phyloP scores from a whole-genome alignment of 2,888 invertebrate genomes.

The Lasioglossum pauxillum region DNA sequence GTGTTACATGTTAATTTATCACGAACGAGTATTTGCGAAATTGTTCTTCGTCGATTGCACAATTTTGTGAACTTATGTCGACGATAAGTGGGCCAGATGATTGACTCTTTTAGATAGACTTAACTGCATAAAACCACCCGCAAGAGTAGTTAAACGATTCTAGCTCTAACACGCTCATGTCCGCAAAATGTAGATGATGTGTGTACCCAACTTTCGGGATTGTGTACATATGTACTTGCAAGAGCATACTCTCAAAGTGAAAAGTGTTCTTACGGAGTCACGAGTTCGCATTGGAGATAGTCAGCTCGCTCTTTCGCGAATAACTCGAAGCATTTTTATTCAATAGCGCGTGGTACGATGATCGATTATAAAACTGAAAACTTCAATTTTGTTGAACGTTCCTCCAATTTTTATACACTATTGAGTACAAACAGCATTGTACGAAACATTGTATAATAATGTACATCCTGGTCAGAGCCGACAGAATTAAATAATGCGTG shows the following conservation, averaged over 20 bases:
- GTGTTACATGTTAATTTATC: background rate
- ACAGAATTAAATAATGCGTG: background rate
- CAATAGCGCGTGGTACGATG: background rate
- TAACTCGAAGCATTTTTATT: background rate
- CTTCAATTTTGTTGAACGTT: too few relatives aligned
- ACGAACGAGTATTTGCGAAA: background rate
- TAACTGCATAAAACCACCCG: background rate
- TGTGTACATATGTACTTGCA: background rate
- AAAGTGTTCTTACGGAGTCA: conserved; percentile 6
- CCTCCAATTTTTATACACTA: background rate
- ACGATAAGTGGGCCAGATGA: background rate
- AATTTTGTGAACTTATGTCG: too few relatives aligned
- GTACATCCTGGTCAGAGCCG: background rate
- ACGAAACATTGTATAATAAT: too few relatives aligned
- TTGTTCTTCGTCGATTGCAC: background rate
- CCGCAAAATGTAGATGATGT: conserved; percentile 5
- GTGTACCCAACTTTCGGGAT: conserved; percentile 8
- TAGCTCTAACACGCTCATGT: background rate
- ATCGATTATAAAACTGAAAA: background rate
- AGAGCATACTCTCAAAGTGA: background rate
- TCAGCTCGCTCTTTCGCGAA: background rate
- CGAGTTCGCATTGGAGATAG: conserved; percentile 11
- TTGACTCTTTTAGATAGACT: background rate
- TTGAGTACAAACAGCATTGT: background rate
- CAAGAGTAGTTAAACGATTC: background rate